phyloP scores from a whole-genome alignment of 2,888 invertebrate genomes.

The Nezara viridula region DNA sequence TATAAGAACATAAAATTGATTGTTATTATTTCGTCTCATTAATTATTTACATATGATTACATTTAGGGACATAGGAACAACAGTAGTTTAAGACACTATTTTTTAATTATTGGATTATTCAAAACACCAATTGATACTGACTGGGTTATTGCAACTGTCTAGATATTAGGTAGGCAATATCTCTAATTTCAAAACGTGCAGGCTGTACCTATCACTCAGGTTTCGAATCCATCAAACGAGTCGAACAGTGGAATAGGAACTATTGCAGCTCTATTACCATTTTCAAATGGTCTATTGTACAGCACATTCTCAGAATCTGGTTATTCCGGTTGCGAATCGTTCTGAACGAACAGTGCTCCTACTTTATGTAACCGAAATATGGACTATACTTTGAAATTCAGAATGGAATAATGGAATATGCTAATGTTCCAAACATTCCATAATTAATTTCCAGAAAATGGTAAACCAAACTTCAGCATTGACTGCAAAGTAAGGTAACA shows the following conservation, averaged over 20 bases:
- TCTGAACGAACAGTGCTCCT: neutral
- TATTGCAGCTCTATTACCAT: constrained; percentile 13
- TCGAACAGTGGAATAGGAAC: neutral
- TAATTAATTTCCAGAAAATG: too few relatives aligned
- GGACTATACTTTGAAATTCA: neutral
- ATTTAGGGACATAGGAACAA: too few relatives aligned
- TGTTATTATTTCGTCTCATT: too few relatives aligned
- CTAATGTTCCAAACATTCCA: neutral
- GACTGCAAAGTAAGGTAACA: too few relatives aligned
- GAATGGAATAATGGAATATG: neutral
- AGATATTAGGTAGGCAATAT: neutral
- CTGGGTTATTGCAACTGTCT: neutral
- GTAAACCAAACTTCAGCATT: too few relatives aligned
- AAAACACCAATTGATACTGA: neutral
- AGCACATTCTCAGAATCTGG: neutral
- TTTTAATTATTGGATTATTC: neutral
- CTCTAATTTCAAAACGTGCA: neutral
- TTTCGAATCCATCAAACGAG: constrained; percentile 24
- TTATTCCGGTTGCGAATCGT: neutral
- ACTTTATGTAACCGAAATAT: neutral
- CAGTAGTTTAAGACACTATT: too few relatives aligned
- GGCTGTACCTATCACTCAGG: neutral
- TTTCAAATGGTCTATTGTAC: neutral
- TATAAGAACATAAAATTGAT: too few relatives aligned
- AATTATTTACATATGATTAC: too few relatives aligned